These are phyloP conservation scores for Drosophila arizonae DNA, from an alignment of 1,140 invertebrate genomes.

Conservation along the genomic window DNA sequence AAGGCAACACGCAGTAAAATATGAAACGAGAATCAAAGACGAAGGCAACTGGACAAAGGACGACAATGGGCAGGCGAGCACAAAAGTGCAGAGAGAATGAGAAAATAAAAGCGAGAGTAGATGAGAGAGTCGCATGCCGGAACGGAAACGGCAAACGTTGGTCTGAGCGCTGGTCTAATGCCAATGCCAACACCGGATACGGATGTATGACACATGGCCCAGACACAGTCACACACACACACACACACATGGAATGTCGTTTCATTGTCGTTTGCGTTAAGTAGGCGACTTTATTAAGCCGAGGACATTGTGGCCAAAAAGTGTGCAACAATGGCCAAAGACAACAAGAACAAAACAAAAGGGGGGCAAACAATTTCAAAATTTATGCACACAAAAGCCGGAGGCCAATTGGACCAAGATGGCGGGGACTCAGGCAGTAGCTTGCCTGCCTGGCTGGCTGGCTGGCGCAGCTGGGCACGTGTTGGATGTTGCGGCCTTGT, in stretches of 20 bases:
- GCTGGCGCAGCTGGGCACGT: conserved; percentile 50
- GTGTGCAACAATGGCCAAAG: conserved; percentile 26
- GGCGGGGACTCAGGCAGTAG: background rate
- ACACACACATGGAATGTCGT: conserved; percentile 24
- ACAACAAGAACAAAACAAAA: conserved; percentile 15
- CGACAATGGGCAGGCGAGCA: conserved; percentile 15
- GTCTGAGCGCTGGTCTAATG: conserved; percentile 51
- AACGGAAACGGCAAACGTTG: conserved; percentile 65
- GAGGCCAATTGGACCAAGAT: conserved; percentile 34
- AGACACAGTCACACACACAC: background rate
- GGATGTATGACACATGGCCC: conserved; percentile 75
- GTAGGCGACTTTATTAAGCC: conserved; percentile 79
- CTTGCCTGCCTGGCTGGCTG: background rate
- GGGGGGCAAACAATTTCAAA: conserved; percentile 44
- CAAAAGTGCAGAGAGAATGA: conserved; percentile 20
- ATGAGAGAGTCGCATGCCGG: conserved; percentile 68
- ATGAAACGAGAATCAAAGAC: conserved; percentile 51
- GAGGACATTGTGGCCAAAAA: conserved; percentile 58
- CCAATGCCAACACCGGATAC: conserved; percentile 76
- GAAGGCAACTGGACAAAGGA: conserved; percentile 22
- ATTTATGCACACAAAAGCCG: conserved; percentile 50
- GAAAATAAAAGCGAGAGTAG: conserved; percentile 39
- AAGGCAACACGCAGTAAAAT: conserved; percentile 42
- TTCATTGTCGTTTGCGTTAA: conserved; percentile 73
- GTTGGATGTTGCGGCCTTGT: conserved; percentile 59